A percentile compares a stretch with the other conserved stretches of the same genome.
Conservation (phyloP, 2,888 invertebrate species). For the Zaprionus obscuricornis region DNA sequence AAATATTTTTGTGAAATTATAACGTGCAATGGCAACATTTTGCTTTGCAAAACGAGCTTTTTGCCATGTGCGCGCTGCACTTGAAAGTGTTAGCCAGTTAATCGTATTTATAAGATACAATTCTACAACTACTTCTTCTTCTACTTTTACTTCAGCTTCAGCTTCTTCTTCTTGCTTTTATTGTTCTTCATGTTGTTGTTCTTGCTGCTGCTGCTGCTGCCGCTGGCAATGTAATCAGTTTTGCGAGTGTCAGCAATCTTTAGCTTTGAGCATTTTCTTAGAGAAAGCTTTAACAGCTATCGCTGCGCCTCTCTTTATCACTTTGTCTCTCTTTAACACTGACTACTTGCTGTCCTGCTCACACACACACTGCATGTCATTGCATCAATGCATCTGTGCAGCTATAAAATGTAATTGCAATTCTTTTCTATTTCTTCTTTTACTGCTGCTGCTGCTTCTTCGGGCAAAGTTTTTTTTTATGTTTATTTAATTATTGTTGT, state of each 20-base stretch:
- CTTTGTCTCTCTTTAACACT: not conserved
- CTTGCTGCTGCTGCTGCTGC: not conserved
- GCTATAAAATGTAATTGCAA: slow-evolving; percentile 47
- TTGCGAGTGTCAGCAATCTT: slow-evolving; percentile 53
- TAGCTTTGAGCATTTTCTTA: slow-evolving; percentile 51
- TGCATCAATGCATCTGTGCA: slow-evolving; percentile 8
- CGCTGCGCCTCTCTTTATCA: not conserved
- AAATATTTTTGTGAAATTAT: slow-evolving; percentile 76
- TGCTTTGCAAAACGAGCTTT: slow-evolving; percentile 44
- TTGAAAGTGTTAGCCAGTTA: slow-evolving; percentile 57
- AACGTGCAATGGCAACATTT: slow-evolving; percentile 60
- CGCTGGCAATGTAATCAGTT: no score
- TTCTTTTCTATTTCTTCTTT: no score
- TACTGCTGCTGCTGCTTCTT: no score
- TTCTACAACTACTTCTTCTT: no score
- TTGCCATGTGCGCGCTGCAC: slow-evolving; percentile 39
- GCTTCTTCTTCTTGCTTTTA: slow-evolving; percentile 26
- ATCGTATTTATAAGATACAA: slow-evolving; percentile 76
- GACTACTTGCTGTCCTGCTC: no score
- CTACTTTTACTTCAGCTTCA: no score
- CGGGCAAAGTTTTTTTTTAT: no score
- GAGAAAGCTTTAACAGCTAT: no score
- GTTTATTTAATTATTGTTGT: no score
- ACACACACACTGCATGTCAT: slow-evolving; percentile 21
- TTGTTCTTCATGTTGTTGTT: slow-evolving; percentile 15